Base-by-base conservation (phyloP, 1,140 invertebrate genomes). In the Himalopsyche phryganea region DNA sequence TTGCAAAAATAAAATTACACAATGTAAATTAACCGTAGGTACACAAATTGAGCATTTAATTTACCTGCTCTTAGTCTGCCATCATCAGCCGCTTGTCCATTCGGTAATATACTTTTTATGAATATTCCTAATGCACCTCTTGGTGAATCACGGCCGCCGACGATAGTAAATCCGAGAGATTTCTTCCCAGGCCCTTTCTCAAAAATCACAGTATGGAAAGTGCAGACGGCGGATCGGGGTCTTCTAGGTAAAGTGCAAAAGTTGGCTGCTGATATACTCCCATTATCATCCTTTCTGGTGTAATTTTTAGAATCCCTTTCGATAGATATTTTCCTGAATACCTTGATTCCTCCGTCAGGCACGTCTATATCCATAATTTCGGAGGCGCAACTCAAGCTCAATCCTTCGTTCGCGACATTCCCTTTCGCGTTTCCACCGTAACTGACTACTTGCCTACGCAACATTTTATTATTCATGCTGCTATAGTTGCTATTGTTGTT, bases 91-190 rank as follows among this genome's bases (percentile, higher is more conserved):
- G 92, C 91, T 71, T 95, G 88, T 14, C 93, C 92, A 67, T 85
- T 83, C 9, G 90, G 85, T 67, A 94, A 85, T 55, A 96, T 91
- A 50, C 91, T 91, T 73, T 94, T 92, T 19, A 96, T 90, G 72
- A 92, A 95, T 67, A 96, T 94, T 65, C 85, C 90, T 70, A 95
- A 86, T 61, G 85, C 87, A 56, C 92, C 92, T 75, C 89, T 86
- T 0, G 92, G 89, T 15, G 91, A 93, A 71, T 96, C 92, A 49
- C 83, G 81, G 28, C 93, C 93, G 6, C 93, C 94, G 0, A 96
- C 93, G 61, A 96, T 93, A 44, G 90, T 94, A 68, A 96, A 96
- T 6, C 93, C 91, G 1, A 94, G 76, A 0, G 89, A 90, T 70
- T 92, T 93, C 65, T 89, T 88, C 3, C 88, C 88, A 1, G 83